phyloP scores from a whole-genome alignment of 2,113 vertebrate genomes.

The Telmatochromis sp. region DNA sequence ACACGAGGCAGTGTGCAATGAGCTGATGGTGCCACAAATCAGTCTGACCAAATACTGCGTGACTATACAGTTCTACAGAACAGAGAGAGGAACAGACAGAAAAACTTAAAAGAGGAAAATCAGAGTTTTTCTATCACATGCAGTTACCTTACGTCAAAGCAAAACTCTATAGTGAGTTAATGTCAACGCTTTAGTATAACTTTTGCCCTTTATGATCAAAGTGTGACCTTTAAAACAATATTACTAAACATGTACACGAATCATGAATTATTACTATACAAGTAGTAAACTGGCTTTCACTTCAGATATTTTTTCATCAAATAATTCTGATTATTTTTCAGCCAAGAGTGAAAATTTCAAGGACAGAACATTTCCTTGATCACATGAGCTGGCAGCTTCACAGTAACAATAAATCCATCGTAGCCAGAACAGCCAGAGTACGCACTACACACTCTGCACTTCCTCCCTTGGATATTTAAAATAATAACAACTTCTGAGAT shows the following conservation, averaged over 20 bases:
- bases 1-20: not conserved
- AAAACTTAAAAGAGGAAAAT: not conserved
- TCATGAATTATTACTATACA: not conserved
- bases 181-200: not conserved
- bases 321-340: not conserved
- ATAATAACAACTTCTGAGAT: constrained; percentile 8
- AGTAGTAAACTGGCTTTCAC: not conserved
- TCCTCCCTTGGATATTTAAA: not conserved
- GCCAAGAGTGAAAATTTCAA: not conserved
- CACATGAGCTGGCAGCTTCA: not conserved
- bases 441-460: not conserved
- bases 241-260: not conserved
- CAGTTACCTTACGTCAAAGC: not conserved
- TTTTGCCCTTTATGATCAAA: not conserved
- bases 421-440: not conserved
- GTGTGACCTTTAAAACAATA: not conserved
- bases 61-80: rapidly evolving
- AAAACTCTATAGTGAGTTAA: not conserved
- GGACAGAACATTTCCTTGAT: not conserved
- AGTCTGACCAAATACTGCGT: not conserved
- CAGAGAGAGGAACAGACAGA: not conserved
- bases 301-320: not conserved
- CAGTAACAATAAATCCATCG: not conserved
- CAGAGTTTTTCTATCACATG: not conserved
- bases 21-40: not conserved